phyloP scores from a whole-genome alignment of 2,113 vertebrate species.

The Ailurus styani region DNA sequence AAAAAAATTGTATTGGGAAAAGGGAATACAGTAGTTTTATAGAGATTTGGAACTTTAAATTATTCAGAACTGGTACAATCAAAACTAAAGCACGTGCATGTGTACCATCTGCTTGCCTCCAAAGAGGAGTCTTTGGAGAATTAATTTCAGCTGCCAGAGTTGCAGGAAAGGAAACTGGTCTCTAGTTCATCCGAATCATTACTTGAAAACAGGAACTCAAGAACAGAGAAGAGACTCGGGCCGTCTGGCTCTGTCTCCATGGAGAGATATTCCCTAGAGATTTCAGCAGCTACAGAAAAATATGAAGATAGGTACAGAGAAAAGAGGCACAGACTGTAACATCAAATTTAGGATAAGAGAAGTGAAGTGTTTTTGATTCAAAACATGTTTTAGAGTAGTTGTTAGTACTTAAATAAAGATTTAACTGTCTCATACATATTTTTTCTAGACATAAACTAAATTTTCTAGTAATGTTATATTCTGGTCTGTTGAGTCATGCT shows the following conservation, averaged over 20 bases:
- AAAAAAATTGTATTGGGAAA: conserved; percentile 60
- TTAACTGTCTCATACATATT: background rate
- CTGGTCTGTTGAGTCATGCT: background rate
- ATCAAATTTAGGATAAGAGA: conserved; percentile 22
- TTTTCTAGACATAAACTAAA: background rate
- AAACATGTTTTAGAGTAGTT: conserved; percentile 4
- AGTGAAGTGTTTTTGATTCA: background rate
- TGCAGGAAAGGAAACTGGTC: conserved; percentile 22
- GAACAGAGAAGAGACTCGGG: conserved; percentile 46
- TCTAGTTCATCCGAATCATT: conserved; percentile 28
- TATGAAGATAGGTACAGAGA: conserved; percentile 49
- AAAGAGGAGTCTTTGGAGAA: conserved; percentile 70
- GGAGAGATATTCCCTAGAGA: conserved; percentile 54
- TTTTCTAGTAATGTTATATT: background rate
- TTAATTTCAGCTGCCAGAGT: conserved; percentile 52
- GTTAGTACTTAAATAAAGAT: background rate
- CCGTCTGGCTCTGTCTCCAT: conserved; percentile 52
- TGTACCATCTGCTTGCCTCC: conserved; percentile 70
- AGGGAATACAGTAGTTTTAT: conserved; percentile 68
- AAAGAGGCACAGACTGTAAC: conserved; percentile 12
- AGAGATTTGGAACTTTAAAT: conserved; percentile 71
- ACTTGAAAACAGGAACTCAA: conserved; percentile 59
- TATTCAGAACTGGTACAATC: conserved; percentile 65
- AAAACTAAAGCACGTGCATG: conserved; percentile 48
- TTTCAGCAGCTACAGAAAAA: conserved; percentile 52